Conservation (phyloP, 2,888 invertebrate species). For the Acleris holmiana region DNA sequence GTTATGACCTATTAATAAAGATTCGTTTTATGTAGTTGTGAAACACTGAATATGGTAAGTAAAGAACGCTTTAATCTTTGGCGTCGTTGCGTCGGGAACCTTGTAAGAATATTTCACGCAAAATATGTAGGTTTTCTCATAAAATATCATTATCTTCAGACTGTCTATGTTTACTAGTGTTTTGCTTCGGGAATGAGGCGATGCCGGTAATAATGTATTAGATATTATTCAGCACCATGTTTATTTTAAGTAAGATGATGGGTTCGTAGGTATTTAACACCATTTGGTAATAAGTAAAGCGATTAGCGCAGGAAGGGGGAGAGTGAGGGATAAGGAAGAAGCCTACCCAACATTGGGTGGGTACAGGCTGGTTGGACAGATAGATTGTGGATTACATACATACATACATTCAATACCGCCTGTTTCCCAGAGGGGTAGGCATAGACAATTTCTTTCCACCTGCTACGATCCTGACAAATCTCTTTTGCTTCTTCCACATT, state of each 20-base stretch:
- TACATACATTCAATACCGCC: no score
- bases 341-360: no score
- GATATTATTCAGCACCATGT: not conserved
- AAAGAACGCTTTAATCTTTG: constrained; percentile 10
- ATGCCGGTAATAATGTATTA: constrained; percentile 7
- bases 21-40: not conserved
- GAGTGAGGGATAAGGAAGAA: no score
- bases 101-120: constrained; percentile 30
- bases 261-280: not conserved
- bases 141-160: constrained; percentile 36
- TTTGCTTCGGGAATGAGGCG: constrained; percentile 17
- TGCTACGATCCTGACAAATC: no score
- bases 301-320: no score
- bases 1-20: not conserved
- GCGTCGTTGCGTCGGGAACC: constrained; percentile 30
- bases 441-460: no score
- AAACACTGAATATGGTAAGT: constrained; percentile 9
- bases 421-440: no score
- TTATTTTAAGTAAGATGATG: not conserved
- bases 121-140: constrained; percentile 36
- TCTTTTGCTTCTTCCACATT: no score
- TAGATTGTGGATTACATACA: no score
- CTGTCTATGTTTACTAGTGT: constrained; percentile 31
- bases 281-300: no score
- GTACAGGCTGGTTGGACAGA: no score